Conservation (phyloP, 2,113 vertebrate species). For the Micronycteris hirsuta region DNA sequence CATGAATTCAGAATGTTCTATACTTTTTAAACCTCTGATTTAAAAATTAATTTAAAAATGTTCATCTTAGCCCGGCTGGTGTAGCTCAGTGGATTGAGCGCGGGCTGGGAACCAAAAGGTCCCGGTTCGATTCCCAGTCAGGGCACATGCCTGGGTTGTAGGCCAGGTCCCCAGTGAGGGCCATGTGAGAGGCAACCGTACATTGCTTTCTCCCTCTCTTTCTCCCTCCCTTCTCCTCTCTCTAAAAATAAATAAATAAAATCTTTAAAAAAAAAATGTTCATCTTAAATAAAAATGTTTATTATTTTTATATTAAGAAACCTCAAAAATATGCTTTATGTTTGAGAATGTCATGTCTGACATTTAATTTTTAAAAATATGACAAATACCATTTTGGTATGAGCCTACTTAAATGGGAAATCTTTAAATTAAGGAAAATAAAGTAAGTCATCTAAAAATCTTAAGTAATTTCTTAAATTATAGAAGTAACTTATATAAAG, state of each 20-base stretch:
- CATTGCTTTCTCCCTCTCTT: too few relatives aligned
- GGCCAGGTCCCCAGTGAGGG: too few relatives aligned
- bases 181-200: too few relatives aligned
- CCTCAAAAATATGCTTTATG: background rate
- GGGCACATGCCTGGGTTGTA: too few relatives aligned
- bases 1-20: background rate
- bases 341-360: background rate
- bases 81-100: too few relatives aligned
- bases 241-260: too few relatives aligned
- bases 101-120: too few relatives aligned
- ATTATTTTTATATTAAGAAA: conserved; percentile 12
- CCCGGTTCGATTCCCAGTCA: too few relatives aligned
- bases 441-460: background rate
- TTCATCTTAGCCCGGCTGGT: too few relatives aligned
- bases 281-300: background rate
- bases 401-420: background rate
- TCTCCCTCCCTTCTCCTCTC: too few relatives aligned
- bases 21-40: background rate
- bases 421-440: background rate
- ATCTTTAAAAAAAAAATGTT: too few relatives aligned
- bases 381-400: background rate
- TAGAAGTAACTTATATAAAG: background rate
- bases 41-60: background rate
- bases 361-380: background rate
- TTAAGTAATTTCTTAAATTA: background rate